These are phyloP conservation scores for Trematomus loennbergii DNA, from an alignment of 2,113 vertebrate species.

Conservation along the genomic window DNA sequence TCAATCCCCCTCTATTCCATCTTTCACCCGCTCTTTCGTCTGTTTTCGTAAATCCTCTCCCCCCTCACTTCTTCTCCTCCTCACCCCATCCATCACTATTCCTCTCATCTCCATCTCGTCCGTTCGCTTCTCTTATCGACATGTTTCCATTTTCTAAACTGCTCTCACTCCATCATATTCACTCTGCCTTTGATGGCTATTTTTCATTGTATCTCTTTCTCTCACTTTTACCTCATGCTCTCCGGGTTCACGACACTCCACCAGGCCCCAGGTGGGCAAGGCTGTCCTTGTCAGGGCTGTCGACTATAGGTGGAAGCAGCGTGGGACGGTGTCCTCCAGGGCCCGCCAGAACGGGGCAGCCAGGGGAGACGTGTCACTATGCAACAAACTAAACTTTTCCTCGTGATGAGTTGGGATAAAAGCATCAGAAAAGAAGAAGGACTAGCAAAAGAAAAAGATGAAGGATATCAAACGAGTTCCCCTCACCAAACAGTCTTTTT, in stretches of 20 bases:
- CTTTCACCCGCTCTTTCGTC: conserved; percentile 65
- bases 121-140: conserved; percentile 81
- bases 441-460: conserved; percentile 46
- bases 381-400: conserved; percentile 63
- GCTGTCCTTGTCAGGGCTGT: conserved; percentile 75
- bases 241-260: conserved; percentile 49
- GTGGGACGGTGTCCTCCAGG: conserved; percentile 62
- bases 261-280: conserved; percentile 63
- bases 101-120: conserved; percentile 79
- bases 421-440: conserved; percentile 22
- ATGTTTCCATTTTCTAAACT: conserved; percentile 85
- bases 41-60: conserved; percentile 66
- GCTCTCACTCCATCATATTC: conserved; percentile 84
- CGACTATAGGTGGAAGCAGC: conserved; percentile 62
- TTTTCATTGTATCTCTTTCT: conserved; percentile 78
- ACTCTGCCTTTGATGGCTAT: conserved; percentile 66
- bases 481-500: conserved; percentile 35
- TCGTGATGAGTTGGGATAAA: conserved; percentile 36
- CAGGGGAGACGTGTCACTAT: conserved; percentile 50
- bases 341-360: conserved; percentile 41
- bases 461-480: conserved; percentile 31
- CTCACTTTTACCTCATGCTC: conserved; percentile 52
- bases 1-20: conserved; percentile 73
- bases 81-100: conserved; percentile 82
- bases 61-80: conserved; percentile 55